Conservation (phyloP, 1,140 invertebrate species). For the Heliconius hewitsoni region DNA sequence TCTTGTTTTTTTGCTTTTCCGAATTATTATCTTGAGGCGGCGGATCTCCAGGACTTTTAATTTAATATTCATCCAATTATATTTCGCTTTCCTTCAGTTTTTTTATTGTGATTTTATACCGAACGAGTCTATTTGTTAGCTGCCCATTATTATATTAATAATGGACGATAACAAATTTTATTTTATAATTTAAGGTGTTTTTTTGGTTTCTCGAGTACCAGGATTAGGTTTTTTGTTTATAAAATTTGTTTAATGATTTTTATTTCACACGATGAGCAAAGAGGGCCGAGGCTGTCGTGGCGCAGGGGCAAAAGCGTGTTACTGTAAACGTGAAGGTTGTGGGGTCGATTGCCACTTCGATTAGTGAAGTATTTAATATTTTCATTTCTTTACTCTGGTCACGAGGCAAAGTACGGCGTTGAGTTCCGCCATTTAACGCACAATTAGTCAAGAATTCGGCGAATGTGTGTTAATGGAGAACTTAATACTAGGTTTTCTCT, state of each 20-base stretch:
- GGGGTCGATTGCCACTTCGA: no score
- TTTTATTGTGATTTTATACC: conserved; percentile 10
- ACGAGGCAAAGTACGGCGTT: no score
- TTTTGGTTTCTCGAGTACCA: background rate
- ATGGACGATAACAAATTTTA: background rate
- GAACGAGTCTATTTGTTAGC: background rate
- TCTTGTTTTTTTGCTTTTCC: conserved; percentile 66
- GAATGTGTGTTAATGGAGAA: no score
- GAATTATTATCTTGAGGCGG: conserved; percentile 58
- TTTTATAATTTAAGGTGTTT: background rate
- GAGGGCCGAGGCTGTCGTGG: background rate
- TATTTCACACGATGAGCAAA: background rate
- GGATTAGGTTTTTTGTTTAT: background rate
- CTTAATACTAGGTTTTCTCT: no score
- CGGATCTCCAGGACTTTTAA: conserved; percentile 57
- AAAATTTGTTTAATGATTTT: background rate
- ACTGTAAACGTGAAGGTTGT: no score
- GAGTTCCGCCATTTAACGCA: no score
- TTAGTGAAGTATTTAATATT: no score
- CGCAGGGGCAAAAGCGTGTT: no score
- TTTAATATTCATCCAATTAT: conserved; percentile 59
- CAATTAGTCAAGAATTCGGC: no score
- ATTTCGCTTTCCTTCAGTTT: conserved; percentile 30
- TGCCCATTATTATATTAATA: background rate
- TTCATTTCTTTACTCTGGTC: no score